Evolutionary conservation across 2,797 vertebrate species (phyloP).

Genomic region (Acrossocheilus fasciatus): DNA sequence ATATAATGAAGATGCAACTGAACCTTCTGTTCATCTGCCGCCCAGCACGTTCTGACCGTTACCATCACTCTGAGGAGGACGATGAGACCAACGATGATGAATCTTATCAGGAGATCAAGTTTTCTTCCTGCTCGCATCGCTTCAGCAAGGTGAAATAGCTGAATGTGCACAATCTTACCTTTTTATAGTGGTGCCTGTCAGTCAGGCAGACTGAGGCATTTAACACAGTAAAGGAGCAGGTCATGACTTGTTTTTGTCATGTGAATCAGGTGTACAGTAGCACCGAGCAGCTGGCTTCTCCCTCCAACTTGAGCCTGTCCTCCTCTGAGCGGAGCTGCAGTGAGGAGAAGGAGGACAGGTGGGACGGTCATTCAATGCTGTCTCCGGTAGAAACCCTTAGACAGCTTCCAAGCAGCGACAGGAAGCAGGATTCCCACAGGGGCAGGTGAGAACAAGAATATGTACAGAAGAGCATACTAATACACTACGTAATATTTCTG

Average conservation of each 20-base stretch:
- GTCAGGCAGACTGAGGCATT: neutral
- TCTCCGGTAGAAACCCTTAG: constrained; percentile 52
- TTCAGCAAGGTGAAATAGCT: constrained; percentile 91
- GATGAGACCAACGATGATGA: constrained; percentile 96
- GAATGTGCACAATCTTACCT: neutral
- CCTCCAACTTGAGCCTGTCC: constrained; percentile 83
- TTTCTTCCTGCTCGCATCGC: constrained; percentile 95
- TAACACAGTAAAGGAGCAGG: neutral
- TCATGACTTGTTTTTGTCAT: constrained; percentile 15
- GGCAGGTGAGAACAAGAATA: constrained; percentile 70
- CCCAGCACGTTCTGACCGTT: constrained; percentile 92
- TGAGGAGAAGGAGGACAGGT: constrained; percentile 88
- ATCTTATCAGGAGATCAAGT: constrained; percentile 93
- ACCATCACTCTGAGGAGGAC: constrained; percentile 91
- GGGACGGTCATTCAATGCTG: constrained; percentile 69
- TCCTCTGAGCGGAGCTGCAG: constrained; percentile 89
- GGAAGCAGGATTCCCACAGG: constrained; percentile 69
- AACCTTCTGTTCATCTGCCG: constrained; percentile 7
- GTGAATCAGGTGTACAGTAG: constrained; percentile 94
- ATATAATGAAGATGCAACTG: constrained; percentile 13
- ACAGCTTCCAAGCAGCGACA: constrained; percentile 63
- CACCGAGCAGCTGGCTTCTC: constrained; percentile 90
- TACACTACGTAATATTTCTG: neutral
- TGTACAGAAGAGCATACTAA: neutral
- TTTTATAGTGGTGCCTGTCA: neutral